Evolutionary conservation across 2,113 vertebrate species (phyloP).

Genomic region (Verasper variegatus): DNA sequence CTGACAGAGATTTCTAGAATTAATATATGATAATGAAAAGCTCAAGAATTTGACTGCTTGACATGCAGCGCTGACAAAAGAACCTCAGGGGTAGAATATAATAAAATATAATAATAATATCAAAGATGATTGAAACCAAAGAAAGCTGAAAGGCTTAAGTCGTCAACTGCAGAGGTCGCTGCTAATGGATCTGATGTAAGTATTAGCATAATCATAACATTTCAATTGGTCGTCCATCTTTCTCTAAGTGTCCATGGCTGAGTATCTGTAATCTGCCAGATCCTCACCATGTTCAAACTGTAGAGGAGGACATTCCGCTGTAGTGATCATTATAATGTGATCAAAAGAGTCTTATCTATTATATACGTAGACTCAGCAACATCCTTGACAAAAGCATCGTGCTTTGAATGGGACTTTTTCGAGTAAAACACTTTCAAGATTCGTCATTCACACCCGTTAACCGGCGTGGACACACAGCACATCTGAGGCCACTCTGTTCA

Average conservation of each 20-base stretch:
- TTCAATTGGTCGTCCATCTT: constrained; percentile 24
- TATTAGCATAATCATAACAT: background rate
- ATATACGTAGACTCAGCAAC: background rate
- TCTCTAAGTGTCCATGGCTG: background rate
- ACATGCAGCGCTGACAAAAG: constrained; percentile 24
- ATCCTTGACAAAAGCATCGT: background rate
- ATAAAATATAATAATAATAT: constrained; percentile 12
- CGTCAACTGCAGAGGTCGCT: no score
- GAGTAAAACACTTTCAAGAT: constrained; percentile 6
- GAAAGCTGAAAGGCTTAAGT: no score
- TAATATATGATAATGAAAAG: background rate
- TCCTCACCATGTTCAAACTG: background rate
- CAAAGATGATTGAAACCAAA: constrained; percentile 28
- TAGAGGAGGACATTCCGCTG: constrained; percentile 1
- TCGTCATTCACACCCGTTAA: constrained; percentile 15
- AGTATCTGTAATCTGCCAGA: constrained; percentile 1
- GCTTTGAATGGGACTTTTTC: background rate
- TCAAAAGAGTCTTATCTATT: background rate
- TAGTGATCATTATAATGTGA: background rate
- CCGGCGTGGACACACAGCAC: background rate
- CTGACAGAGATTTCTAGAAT: background rate
- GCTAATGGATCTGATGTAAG: no score
- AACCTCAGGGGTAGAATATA: constrained; percentile 9
- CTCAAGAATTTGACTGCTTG: constrained; percentile 34
- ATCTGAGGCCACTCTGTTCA: background rate